Evolutionary conservation across 2,888 invertebrate genomes (phyloP).

Genomic region (Leptinotarsa haldemani): DNA sequence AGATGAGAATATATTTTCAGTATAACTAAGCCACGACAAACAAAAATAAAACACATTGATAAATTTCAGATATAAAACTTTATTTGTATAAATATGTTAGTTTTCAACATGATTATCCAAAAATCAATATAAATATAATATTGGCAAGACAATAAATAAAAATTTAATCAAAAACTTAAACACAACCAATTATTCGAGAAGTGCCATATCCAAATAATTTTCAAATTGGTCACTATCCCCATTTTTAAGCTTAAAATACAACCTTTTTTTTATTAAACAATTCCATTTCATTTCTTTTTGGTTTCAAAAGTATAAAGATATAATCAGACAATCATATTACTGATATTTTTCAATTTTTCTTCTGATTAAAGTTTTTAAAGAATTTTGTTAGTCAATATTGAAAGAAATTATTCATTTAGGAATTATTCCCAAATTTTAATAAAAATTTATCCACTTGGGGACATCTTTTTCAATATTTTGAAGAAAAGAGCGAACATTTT

Average conservation of each 20-base stretch:
- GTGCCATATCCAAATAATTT: conserved; percentile 14
- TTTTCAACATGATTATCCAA: conserved; percentile 41
- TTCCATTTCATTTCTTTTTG: neutral
- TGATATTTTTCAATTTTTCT: neutral
- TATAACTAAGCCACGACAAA: too few relatives aligned
- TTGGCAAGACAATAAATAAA: conserved; percentile 55
- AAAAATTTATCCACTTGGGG: too few relatives aligned
- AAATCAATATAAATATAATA: conserved; percentile 45
- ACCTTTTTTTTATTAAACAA: neutral
- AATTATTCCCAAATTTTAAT: too few relatives aligned
- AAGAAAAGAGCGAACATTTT: too few relatives aligned
- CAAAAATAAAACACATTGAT: neutral
- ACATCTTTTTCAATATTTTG: too few relatives aligned
- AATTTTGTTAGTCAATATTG: neutral
- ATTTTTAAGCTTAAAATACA: neutral
- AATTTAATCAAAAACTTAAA: conserved; percentile 38
- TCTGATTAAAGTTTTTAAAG: neutral
- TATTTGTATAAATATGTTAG: conserved; percentile 48
- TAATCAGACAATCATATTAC: too few relatives aligned
- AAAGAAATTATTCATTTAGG: neutral
- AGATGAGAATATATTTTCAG: too few relatives aligned
- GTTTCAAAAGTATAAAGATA: neutral
- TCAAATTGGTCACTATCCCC: conserved; percentile 4
- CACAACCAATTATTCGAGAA: conserved; percentile 36
- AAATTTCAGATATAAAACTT: conserved; percentile 43